Evolutionary conservation across 2,113 vertebrate species (phyloP).

Genomic region (Hemicordylus capensis): DNA sequence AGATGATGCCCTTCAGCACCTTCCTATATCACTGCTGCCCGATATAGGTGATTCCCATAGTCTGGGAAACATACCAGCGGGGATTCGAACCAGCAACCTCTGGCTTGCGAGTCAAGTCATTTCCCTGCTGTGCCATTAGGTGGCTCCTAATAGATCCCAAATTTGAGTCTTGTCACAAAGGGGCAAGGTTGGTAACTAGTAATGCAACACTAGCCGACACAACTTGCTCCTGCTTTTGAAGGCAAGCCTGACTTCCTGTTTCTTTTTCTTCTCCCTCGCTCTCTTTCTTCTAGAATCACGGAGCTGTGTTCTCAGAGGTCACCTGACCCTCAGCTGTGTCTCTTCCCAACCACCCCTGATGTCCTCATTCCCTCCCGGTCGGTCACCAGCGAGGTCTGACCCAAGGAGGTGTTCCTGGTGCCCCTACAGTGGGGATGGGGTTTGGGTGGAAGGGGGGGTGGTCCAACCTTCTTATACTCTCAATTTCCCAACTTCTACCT

Average conservation of each 20-base stretch:
- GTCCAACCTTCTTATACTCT: neutral
- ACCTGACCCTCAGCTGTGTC: conserved; percentile 88
- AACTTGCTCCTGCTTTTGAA: neutral
- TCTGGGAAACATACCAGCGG: too few relatives aligned
- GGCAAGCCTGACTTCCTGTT: neutral
- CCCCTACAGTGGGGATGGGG: neutral
- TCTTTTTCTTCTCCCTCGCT: conserved; percentile 37
- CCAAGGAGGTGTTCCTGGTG: neutral
- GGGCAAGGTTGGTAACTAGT: neutral
- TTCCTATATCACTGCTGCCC: too few relatives aligned
- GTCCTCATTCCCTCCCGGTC: conserved; percentile 84
- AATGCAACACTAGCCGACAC: neutral
- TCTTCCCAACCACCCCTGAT: conserved; percentile 80
- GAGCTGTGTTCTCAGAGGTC: conserved; percentile 87
- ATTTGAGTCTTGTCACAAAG: neutral
- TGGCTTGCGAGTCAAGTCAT: too few relatives aligned
- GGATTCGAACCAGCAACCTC: too few relatives aligned
- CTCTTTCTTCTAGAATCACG: conserved; percentile 80
- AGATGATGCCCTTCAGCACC: too few relatives aligned
- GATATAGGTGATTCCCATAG: too few relatives aligned
- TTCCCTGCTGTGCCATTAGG: too few relatives aligned
- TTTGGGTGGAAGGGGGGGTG: neutral
- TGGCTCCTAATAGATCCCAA: too few relatives aligned
- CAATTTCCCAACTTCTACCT: neutral
- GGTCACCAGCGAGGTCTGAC: conserved; percentile 86